Evolutionary conservation across 2,797 vertebrate species (phyloP).

Genomic region (Crenichthys baileyi): DNA sequence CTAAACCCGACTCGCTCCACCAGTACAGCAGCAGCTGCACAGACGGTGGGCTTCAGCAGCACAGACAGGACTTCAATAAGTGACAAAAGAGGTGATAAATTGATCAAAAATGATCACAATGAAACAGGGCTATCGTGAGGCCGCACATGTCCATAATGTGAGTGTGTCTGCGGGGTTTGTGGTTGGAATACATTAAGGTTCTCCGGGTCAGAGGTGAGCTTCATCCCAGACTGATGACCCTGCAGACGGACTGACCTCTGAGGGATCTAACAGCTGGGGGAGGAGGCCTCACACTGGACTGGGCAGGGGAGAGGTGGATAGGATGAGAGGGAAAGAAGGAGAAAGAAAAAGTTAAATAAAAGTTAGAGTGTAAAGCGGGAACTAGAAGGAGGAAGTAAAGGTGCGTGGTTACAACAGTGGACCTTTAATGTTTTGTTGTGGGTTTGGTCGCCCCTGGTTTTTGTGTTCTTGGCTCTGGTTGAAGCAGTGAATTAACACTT

Average conservation of each 20-base stretch:
- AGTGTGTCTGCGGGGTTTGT: constrained; percentile 73
- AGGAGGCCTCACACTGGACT: constrained; percentile 50
- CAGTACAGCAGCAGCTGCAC: constrained; percentile 23
- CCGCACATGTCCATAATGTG: constrained; percentile 75
- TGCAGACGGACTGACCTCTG: constrained; percentile 79
- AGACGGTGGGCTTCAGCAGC: constrained; percentile 32
- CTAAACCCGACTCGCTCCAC: constrained; percentile 17
- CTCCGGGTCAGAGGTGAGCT: constrained; percentile 78
- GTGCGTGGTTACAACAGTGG: constrained; percentile 24
- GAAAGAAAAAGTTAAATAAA: constrained; percentile 42
- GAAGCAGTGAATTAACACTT: constrained; percentile 81
- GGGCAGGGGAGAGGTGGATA: constrained; percentile 28
- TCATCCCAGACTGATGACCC: constrained; percentile 85
- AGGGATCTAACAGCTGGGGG: constrained; percentile 73
- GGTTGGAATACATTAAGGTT: constrained; percentile 82
- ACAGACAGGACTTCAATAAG: constrained; percentile 71
- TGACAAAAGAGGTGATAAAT: constrained; percentile 78
- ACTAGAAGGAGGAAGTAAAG: constrained; percentile 22
- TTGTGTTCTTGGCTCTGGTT: constrained; percentile 56
- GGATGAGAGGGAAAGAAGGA: constrained; percentile 28
- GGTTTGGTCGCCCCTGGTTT: constrained; percentile 51
- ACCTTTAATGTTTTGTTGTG: constrained; percentile 53
- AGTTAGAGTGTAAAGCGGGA: constrained; percentile 30
- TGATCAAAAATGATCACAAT: constrained; percentile 80
- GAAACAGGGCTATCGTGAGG: constrained; percentile 70